Conservation (phyloP, 1,140 invertebrate species). For the Zaprionus ghesquierei region DNA sequence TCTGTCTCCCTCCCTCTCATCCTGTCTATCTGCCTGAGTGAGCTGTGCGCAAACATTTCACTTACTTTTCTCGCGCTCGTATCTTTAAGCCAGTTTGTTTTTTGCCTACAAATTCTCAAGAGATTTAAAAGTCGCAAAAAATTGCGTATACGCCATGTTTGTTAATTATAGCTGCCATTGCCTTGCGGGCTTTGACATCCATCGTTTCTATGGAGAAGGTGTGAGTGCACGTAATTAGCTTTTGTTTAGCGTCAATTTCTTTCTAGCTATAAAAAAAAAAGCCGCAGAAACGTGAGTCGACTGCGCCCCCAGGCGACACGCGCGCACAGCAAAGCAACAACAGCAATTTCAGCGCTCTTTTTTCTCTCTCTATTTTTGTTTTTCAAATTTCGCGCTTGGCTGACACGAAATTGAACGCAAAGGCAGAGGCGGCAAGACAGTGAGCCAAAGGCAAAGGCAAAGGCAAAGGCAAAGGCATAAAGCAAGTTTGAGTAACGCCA, state of each 20-base stretch:
- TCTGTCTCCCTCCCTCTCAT: neutral
- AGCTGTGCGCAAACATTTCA: constrained; percentile 19
- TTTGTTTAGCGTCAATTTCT: constrained; percentile 53
- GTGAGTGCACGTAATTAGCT: constrained; percentile 48
- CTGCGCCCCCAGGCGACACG: neutral
- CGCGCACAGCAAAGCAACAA: constrained; percentile 26
- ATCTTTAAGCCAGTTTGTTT: constrained; percentile 4
- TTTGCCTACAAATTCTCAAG: neutral
- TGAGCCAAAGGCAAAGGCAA: constrained; percentile 11
- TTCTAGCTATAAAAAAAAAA: constrained; percentile 18
- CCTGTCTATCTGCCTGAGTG: constrained; percentile 18
- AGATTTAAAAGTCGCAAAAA: constrained; percentile 10
- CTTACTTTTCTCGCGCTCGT: neutral
- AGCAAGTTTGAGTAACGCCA: constrained; percentile 14
- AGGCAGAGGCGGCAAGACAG: neutral
- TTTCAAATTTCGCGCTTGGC: constrained; percentile 53
- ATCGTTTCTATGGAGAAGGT: constrained; percentile 14
- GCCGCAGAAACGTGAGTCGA: no score
- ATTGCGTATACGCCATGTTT: constrained; percentile 31
- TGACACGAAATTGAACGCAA: constrained; percentile 32
- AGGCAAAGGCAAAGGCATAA: neutral
- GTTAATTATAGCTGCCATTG: constrained; percentile 40
- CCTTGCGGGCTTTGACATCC: constrained; percentile 44
- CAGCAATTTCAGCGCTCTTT: constrained; percentile 28
- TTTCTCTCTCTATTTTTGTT: constrained; percentile 21